Percentiles rank a stretch among this genome's conserved stretches.
Evolutionary conservation across 2,797 vertebrate genomes (phyloP).

Genomic region (Clamator glandarius): DNA sequence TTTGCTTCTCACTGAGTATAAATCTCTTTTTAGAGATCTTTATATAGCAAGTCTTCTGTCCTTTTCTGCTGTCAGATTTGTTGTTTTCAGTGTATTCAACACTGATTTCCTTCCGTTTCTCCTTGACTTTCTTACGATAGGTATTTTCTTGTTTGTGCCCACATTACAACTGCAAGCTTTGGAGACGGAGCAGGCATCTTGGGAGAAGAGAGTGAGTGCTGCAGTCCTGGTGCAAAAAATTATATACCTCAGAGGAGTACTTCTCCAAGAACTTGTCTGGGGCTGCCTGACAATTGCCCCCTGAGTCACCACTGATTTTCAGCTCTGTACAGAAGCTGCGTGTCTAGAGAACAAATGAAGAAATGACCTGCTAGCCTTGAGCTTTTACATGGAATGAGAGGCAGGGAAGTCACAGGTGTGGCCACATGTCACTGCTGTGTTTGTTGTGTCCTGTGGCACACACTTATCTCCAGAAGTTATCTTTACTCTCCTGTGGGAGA

Average conservation of each 20-base stretch:
- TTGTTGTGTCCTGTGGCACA: background rate
- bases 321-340: background rate
- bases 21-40: conserved; percentile 35
- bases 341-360: background rate
- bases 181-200: background rate
- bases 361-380: background rate
- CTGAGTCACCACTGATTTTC: background rate
- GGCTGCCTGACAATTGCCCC: background rate
- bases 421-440: background rate
- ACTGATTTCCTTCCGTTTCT: background rate
- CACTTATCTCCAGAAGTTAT: background rate
- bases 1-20: conserved; percentile 56
- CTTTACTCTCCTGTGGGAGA: background rate
- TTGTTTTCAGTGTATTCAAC: conserved; percentile 24
- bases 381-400: background rate
- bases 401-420: background rate
- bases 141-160: background rate
- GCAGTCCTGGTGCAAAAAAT: background rate
- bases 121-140: background rate
- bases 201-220: background rate
- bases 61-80: conserved; percentile 39
- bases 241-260: background rate
- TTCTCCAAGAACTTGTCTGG: background rate
- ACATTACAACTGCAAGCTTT: background rate
- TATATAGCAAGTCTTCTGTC: conserved; percentile 8